A percentile compares a stretch with the other conserved stretches of the same genome.
Evolutionary conservation across 2,888 invertebrate genomes (phyloP).

Genomic region (Drosophila mayaguana): DNA sequence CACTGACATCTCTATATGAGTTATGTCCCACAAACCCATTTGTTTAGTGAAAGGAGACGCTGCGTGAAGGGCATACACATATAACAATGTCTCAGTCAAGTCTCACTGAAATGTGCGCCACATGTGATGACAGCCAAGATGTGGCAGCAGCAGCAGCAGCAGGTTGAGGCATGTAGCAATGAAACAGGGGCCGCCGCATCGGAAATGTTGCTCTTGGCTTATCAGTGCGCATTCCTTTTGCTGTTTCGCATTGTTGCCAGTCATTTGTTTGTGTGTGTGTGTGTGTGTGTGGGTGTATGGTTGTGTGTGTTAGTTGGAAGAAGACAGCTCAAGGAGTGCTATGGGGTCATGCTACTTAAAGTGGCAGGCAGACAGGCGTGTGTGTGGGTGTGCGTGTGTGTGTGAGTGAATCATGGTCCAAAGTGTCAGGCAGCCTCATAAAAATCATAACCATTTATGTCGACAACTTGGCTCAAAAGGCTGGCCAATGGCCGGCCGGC

Average conservation of each 20-base stretch:
- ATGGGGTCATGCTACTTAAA: slow-evolving; percentile 20
- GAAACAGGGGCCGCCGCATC: slow-evolving; percentile 41
- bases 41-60: slow-evolving; percentile 6
- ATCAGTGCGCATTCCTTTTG: slow-evolving; percentile 66
- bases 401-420: slow-evolving; percentile 68
- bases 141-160: slow-evolving; percentile 20
- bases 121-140: slow-evolving; percentile 52
- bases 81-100: slow-evolving; percentile 49
- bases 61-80: slow-evolving; percentile 17
- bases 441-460: slow-evolving; percentile 76
- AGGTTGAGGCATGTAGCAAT: slow-evolving; percentile 10
- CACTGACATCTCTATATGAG: slow-evolving; percentile 2
- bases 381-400: slow-evolving; percentile 65
- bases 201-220: slow-evolving; percentile 66
- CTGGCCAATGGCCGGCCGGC: slow-evolving; percentile 22
- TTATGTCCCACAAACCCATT: background rate
- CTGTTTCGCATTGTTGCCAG: slow-evolving; percentile 63
- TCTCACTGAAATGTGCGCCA: slow-evolving; percentile 33
- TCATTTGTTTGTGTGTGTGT: slow-evolving; percentile 16
- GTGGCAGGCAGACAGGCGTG: slow-evolving; percentile 40
- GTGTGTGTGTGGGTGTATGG: background rate
- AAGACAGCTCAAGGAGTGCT: slow-evolving; percentile 5
- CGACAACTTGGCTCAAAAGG: slow-evolving; percentile 39
- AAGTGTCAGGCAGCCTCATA: slow-evolving; percentile 70
- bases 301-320: background rate